Evolutionary conservation across 37 sponge, comb jelly and placozoan genomes (phyloP).

Genomic region (Haliclona indistincta): DNA sequence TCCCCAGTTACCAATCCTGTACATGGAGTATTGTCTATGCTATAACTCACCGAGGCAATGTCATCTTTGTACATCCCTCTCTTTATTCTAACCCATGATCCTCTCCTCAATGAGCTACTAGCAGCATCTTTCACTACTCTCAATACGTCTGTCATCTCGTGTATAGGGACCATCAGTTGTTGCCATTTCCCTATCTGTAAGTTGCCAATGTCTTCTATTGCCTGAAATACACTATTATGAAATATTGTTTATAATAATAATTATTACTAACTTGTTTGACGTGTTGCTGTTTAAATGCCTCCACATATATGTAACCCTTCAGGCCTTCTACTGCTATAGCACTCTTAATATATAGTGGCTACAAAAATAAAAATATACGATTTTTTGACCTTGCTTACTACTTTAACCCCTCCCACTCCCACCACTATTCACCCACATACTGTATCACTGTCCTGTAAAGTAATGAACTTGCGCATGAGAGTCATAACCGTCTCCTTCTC

Average conservation of each 20-base stretch:
- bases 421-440: constrained; percentile 32
- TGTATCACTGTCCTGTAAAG: constrained; percentile 65
- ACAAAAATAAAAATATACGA: neutral
- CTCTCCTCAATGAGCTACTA: constrained; percentile 50
- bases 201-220: constrained; percentile 93
- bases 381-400: no score
- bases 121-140: constrained; percentile 91
- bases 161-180: constrained; percentile 98
- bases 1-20: no score
- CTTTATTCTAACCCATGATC: constrained; percentile 95
- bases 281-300: constrained; percentile 95
- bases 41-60: constrained; percentile 81
- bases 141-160: constrained; percentile 97
- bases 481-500: constrained; percentile 94
- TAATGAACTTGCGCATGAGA: constrained; percentile 91
- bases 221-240: neutral
- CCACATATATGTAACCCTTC: constrained; percentile 96
- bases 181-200: constrained; percentile 89
- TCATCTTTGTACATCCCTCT: constrained; percentile 93
- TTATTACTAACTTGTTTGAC: constrained; percentile 81
- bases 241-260: neutral
- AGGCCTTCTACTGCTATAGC: constrained; percentile 90
- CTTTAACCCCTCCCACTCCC: constrained; percentile 4
- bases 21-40: no score
- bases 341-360: constrained; percentile 96